These are phyloP conservation scores for Lathronympha strigana DNA, from an alignment of 2,888 invertebrate species.

Conservation along the genomic window DNA sequence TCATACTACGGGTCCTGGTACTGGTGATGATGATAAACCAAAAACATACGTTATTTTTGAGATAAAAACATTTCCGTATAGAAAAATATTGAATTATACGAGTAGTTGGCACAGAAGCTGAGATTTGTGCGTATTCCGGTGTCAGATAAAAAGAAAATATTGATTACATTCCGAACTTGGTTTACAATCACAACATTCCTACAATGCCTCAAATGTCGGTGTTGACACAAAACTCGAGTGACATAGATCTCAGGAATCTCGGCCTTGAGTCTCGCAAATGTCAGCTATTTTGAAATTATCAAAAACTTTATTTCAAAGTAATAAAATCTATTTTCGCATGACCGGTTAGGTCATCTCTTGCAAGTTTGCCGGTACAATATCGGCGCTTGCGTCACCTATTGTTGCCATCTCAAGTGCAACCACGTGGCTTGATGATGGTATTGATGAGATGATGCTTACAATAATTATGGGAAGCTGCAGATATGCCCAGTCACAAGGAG, in stretches of 20 bases:
- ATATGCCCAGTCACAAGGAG: neutral
- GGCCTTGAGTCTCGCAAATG: conserved; percentile 32
- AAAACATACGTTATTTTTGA: too few species aligned
- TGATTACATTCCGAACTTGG: neutral
- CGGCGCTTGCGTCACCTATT: conserved; percentile 68
- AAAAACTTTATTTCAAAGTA: neutral
- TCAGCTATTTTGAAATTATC: conserved; percentile 8
- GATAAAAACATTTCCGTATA: too few species aligned
- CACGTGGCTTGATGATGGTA: conserved; percentile 28
- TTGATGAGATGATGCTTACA: conserved; percentile 16
- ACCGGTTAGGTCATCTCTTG: conserved; percentile 50
- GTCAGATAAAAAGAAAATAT: neutral
- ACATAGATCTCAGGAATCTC: conserved; percentile 26
- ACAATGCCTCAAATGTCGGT: conserved; percentile 1
- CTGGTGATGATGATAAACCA: too few species aligned
- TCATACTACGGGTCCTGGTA: too few species aligned
- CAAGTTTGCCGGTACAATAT: conserved; percentile 76
- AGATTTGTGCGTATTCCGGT: neutral
- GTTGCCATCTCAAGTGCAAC: conserved; percentile 21
- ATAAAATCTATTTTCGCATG: conserved; percentile 2
- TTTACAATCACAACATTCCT: neutral
- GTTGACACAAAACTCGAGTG: conserved; percentile 27
- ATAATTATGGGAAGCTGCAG: neutral
- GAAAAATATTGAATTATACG: too few species aligned
- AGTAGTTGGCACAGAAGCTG: neutral